Evolutionary conservation across 2,888 invertebrate genomes (phyloP), one percentile per base, ranked within the genome.

Genomic region (Drosophila diplacantha): DNA sequence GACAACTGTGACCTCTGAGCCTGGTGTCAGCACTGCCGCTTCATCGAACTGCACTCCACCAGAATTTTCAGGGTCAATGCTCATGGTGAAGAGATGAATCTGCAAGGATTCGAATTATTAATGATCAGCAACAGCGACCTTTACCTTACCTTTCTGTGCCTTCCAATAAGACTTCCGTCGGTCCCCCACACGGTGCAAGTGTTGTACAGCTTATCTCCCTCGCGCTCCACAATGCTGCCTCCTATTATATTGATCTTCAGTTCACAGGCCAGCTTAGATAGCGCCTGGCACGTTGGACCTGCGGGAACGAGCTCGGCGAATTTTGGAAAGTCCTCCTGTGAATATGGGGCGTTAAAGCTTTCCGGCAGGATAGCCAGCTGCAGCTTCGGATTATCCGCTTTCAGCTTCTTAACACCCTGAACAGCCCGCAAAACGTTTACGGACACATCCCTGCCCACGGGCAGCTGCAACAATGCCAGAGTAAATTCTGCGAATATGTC

Each of bases 291-390:
- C 3, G 97, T 95, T 62, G 92, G 91, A 0, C 97, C 95, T n/a
- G 90, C 87, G 0, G 97, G 96, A 49, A 98, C 91, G n/a, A 89
- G 87, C 87, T 98, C 98, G 0, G 98, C 95, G 87, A 96, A 96
- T 79, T 95, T 92, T 0, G 91, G 89, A 87, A 98, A 97, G 86
- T 92, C 93, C 35, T 85, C 81, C 1, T 93, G 92, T 61, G 96
- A 97, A 88, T 98, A 98, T 0, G 98, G 98, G 6, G 95, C 95
- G 87, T 97, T 98, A 85, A 98, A 98, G 86, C 96, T 97, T 89
- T 98, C 98, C 0, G 95, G 94, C 24, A 95, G 86, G 2, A 92
- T 91, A 37, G 94, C 89, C 50, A 95, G 72, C 68, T 92, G 73
- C 0, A 86, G 56, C 50, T 81, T 66, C 2, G 86, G 82, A 74